Evolutionary conservation across 2,888 invertebrate genomes (phyloP), one percentile per base, ranked within the genome.

Genomic region (Metallyticus violacea): DNA sequence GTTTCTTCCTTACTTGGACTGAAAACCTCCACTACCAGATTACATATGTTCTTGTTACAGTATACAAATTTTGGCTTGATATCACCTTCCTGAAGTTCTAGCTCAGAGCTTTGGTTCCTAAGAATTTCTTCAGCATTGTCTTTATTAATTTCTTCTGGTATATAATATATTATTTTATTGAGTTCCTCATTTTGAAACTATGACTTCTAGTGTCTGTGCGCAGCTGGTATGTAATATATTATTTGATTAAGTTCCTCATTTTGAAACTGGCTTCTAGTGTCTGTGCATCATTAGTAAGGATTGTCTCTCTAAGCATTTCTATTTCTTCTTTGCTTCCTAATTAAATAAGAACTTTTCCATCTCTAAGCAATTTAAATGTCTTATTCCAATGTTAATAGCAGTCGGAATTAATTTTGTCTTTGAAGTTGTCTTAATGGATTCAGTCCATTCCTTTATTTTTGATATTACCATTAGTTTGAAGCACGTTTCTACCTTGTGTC

Each of bases 171-270:
- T 26, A 79, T 79, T 3, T 30, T 5, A 25, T 30, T 82, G 6
- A 40, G 82, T 82, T 25, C 82, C 27, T n/a, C 28, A 30, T 30
- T 82, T 26, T 15, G 26, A 6, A 6, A 62, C 82, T 7, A 76
- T 83, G 40, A 26, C 77, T 15, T 84, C 77, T 77, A 77, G 86
- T 40, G 62, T 87, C 87, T 82, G 86, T 85, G 79, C 22, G 26
- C 26, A 79, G n/a, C n/a, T n/a, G n/a, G n/a, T n/a, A n/a, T n/a
- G n/a, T n/a, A n/a, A n/a, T n/a, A n/a, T n/a, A n/a, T n/a, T n/a
- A n/a, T n/a, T n/a, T n/a, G n/a, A n/a, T n/a, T n/a, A n/a, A n/a
- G n/a, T n/a, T n/a, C n/a, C n/a, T n/a, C n/a, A n/a, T n/a, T n/a
- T n/a, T n/a, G n/a, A n/a, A n/a, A n/a, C n/a, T n/a, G n/a, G n/a